A percentile compares a stretch with the other conserved stretches of the same genome.
phyloP scores from a whole-genome alignment of 2,888 invertebrate species.

The Brachypterus glaber region DNA sequence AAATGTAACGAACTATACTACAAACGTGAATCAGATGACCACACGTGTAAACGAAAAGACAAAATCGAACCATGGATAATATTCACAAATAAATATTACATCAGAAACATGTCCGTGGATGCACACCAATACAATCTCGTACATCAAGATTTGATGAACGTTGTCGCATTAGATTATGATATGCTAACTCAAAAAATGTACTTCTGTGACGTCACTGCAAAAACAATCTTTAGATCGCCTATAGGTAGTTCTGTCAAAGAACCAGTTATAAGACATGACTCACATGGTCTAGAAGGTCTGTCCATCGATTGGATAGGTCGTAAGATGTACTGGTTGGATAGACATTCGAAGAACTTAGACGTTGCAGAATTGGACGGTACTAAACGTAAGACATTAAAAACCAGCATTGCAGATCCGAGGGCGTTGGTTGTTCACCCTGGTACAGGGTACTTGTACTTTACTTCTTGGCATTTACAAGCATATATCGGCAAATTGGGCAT shows the following conservation, averaged over 20 bases:
- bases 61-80: slow-evolving; percentile 75
- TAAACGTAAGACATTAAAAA: slow-evolving; percentile 78
- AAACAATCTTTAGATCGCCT: slow-evolving; percentile 78
- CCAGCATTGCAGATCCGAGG: slow-evolving; percentile 85
- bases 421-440: slow-evolving; percentile 93
- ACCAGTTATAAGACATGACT: slow-evolving; percentile 83
- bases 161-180: slow-evolving; percentile 93
- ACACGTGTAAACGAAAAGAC: slow-evolving; percentile 84
- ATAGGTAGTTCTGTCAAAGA: slow-evolving; percentile 57
- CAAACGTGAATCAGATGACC: slow-evolving; percentile 75
- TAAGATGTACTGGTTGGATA: slow-evolving; percentile 95
- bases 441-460: slow-evolving; percentile 86
- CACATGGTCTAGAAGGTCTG: slow-evolving; percentile 94
- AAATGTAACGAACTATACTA: slow-evolving; percentile 91
- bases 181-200: slow-evolving; percentile 76
- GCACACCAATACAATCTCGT: slow-evolving; percentile 76
- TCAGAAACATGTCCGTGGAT: slow-evolving; percentile 89
- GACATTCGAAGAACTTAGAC: slow-evolving; percentile 89
- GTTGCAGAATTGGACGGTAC: slow-evolving; percentile 91
- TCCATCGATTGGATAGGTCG: slow-evolving; percentile 94
- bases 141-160: slow-evolving; percentile 92
- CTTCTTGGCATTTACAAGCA: slow-evolving; percentile 93
- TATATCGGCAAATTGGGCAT: slow-evolving; percentile 95
- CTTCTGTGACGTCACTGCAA: slow-evolving; percentile 93
- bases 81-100: slow-evolving; percentile 95